Evolutionary conservation across 2,888 invertebrate genomes (phyloP), one percentile per base, ranked within the genome.

Genomic region (Spodoptera littoralis): DNA sequence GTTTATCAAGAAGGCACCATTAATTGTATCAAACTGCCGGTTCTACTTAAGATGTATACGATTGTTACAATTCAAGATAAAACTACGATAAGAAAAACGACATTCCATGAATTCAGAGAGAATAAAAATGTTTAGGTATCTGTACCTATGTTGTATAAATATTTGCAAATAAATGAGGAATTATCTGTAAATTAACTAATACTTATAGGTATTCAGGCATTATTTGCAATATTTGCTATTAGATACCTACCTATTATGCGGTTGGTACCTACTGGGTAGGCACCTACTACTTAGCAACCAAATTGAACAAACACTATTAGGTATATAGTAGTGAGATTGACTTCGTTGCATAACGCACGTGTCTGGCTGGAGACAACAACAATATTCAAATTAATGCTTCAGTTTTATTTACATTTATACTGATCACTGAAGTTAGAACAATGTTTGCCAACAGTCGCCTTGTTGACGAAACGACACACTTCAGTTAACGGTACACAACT

Each of bases 401-500:
- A 57, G 60, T 67, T 77, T 77, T 77, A 77, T 80, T 77, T 74
- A 76, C 75, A 68, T 62, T 65, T 69, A 80, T 77, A 70, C 52
- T 72, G 80, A 80, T 75, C 70, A 76, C 67, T 65, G 76, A 73
- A 70, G 70, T 60, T 80, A 79, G 66, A 70, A 81, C 66, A 81
- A 77, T 81, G 81, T 83, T 82, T 82, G 81, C 82, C 81, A 78
- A 80, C 75, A 81, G 72, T 65, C 76, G 76, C 65, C 81, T 84
- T 87, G 86, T 85, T 82, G 85, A 82, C 76, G 79, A 83, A 82
- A 81, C 83, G 82, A 84, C 84, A 84, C 84, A 86, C 83, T 84
- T 80, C 77, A 71, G 73, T 71, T 84, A 87, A 87, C 88, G 87
- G 88, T 80, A 84, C 82, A 36, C 36, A 36, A 6, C 6, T 36